Base-by-base conservation (phyloP, 2,888 invertebrate genomes). In the Neuroscelio doddi region DNA sequence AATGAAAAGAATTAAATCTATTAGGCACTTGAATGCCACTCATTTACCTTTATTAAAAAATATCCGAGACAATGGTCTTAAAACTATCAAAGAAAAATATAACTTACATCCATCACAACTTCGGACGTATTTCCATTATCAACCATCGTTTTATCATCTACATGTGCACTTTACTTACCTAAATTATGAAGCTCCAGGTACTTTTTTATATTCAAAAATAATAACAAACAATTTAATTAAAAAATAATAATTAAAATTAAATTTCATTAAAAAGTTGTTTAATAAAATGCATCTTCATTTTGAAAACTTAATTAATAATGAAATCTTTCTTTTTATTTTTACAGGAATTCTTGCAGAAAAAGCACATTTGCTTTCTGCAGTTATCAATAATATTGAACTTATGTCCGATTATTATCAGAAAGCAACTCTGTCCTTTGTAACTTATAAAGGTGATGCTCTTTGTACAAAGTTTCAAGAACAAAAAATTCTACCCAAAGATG, bases 101-200 rank as follows among this genome's bases (percentile, higher is more conserved):
- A 73, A 77, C 17, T 89, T 98, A 0, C 85, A 88, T 1, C 83
- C 87, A 10, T 88, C 89, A 3, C 91, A 94, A 78, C 83, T 98
- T 17, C 88, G 97, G 16, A 89, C 94, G 64, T 98, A 93, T 83
- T 83, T 98, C 0, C 98, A 98, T 83, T 98, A 98, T 85, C 97
- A 96, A 78, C 98, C 98, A 0, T 95, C 97, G 0, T 99, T 96
- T 86, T 98, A 97, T 85, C 97, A 98, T 81, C 87, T 99, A 0
- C 98, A 99, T 82, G 89, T 98, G 0, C 98, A 99, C 84, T 95
- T 97, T 78, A 94, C 94, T 8, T 90, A 90, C 56, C 82, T 97
- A 1, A 88, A 89, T 39, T 91, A 91, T 85, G 93, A 94, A 73
- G 91, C 93, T 0, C 92, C 94, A 39, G 93, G 88, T 87, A 80